phyloP scores from a whole-genome alignment of 92 coral and sea anemone genomes.

The Siderastrea radians region DNA sequence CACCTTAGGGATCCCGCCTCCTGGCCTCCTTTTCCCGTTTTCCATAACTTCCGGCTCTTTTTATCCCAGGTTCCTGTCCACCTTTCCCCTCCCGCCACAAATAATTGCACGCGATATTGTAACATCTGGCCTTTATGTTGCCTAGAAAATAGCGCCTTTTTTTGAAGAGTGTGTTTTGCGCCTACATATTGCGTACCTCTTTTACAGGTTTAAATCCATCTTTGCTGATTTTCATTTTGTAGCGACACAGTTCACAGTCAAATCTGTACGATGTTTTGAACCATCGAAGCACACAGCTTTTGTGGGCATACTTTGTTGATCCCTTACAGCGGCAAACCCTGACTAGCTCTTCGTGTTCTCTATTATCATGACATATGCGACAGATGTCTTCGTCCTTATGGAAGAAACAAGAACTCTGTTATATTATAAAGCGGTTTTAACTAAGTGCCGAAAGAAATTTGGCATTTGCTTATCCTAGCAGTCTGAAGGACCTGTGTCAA shows the following conservation, averaged over 20 bases:
- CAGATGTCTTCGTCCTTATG: slow-evolving; percentile 62
- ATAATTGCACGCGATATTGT: no score
- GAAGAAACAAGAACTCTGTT: not conserved
- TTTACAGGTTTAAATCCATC: slow-evolving; percentile 58
- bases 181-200: slow-evolving; percentile 34
- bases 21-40: no score
- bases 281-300: slow-evolving; percentile 77
- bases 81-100: no score
- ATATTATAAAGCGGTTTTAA: not conserved
- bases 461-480: not conserved
- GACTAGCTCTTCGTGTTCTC: slow-evolving; percentile 64
- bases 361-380: slow-evolving; percentile 77
- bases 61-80: no score
- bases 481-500: no score
- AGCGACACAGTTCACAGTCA: slow-evolving; percentile 64
- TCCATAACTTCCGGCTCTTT: no score
- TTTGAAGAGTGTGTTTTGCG: not conserved
- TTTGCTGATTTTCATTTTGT: slow-evolving; percentile 60
- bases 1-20: no score
- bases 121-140: no score
- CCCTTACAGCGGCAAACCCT: slow-evolving; percentile 84
- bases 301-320: slow-evolving; percentile 69
- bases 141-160: no score
- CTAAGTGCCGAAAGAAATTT: not conserved
- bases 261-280: slow-evolving; percentile 20